phyloP scores from a whole-genome alignment of 2,888 invertebrate species.

The Brachypalpus laphriformis region DNA sequence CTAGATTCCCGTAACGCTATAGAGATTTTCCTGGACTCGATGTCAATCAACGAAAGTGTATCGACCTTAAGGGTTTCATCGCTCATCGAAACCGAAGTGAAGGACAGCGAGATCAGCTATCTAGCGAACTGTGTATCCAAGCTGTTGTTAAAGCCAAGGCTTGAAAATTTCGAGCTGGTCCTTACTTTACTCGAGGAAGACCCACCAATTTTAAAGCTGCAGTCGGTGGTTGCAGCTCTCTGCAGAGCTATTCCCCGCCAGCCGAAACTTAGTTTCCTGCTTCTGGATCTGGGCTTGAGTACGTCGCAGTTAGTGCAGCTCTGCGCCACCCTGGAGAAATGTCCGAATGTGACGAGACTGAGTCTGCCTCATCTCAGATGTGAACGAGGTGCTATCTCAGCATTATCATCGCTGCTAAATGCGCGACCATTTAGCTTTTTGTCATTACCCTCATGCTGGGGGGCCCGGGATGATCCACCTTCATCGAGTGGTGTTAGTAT shows the following conservation, averaged over 20 bases:
- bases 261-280: slow-evolving; percentile 83
- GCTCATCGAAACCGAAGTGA: slow-evolving; percentile 84
- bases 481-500: slow-evolving; percentile 84
- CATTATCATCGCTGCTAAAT: slow-evolving; percentile 83
- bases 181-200: slow-evolving; percentile 84
- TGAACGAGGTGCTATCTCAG: slow-evolving; percentile 84
- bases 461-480: slow-evolving; percentile 83
- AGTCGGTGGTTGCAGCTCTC: slow-evolving; percentile 84
- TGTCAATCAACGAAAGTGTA: slow-evolving; percentile 84
- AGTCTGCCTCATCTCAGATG: slow-evolving; percentile 85
- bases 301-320: slow-evolving; percentile 84
- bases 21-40: slow-evolving; percentile 83
- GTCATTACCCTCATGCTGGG: slow-evolving; percentile 84
- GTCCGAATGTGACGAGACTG: slow-evolving; percentile 83
- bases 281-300: slow-evolving; percentile 84
- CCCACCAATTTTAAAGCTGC: slow-evolving; percentile 83
- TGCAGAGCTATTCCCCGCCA: slow-evolving; percentile 80
- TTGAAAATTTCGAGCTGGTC: slow-evolving; percentile 84
- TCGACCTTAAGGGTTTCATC: slow-evolving; percentile 84
- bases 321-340: slow-evolving; percentile 83
- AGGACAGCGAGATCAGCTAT: slow-evolving; percentile 83
- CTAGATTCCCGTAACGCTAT: slow-evolving; percentile 80
- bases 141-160: slow-evolving; percentile 83
- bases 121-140: slow-evolving; percentile 83
- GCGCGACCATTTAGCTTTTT: slow-evolving; percentile 83